These are phyloP conservation scores for Isotomurus palustris DNA, from an alignment of 2,888 invertebrate genomes.

Conservation along the genomic window DNA sequence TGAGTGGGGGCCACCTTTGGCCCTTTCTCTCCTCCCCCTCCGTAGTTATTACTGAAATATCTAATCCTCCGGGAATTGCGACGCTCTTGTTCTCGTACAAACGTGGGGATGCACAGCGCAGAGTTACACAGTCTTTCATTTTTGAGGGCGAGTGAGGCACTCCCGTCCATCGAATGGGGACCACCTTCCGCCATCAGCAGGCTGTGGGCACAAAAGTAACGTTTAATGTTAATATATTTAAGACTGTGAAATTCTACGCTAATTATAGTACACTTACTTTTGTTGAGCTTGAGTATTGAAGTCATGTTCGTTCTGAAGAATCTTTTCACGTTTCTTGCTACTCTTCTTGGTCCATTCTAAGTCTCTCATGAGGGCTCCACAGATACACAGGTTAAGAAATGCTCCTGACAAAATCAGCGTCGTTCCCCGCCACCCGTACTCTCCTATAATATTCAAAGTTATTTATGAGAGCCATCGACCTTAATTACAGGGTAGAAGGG, in stretches of 20 bases:
- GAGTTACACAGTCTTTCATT: conserved; percentile 63
- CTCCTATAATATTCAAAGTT: conserved; percentile 52
- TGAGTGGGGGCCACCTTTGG: background rate
- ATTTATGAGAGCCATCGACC: background rate
- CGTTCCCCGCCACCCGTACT: conserved; percentile 79
- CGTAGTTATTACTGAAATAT: conserved; percentile 19
- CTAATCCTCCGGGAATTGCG: conserved; percentile 19
- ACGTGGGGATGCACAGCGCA: conserved; percentile 80
- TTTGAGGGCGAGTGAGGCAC: conserved; percentile 20
- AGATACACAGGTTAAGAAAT: conserved; percentile 75
- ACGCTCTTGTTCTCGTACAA: conserved; percentile 55
- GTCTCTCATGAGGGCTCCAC: conserved; percentile 76
- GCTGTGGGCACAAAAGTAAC: background rate
- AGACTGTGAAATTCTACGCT: background rate
- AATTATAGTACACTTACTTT: background rate
- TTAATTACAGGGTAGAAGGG: background rate
- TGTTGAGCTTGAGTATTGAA: conserved; percentile 9
- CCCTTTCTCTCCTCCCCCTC: conserved; percentile 9
- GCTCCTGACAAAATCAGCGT: conserved; percentile 76
- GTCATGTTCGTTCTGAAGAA: conserved; percentile 7
- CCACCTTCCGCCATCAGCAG: conserved; percentile 21
- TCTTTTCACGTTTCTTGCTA: conserved; percentile 16
- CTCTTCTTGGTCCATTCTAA: conserved; percentile 70
- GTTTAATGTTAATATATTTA: background rate
- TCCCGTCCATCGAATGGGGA: conserved; percentile 18